Percentiles rank a stretch among this genome's conserved stretches.
Evolutionary conservation across 2,113 vertebrate genomes (phyloP).

Genomic region (Prolemur simus): DNA sequence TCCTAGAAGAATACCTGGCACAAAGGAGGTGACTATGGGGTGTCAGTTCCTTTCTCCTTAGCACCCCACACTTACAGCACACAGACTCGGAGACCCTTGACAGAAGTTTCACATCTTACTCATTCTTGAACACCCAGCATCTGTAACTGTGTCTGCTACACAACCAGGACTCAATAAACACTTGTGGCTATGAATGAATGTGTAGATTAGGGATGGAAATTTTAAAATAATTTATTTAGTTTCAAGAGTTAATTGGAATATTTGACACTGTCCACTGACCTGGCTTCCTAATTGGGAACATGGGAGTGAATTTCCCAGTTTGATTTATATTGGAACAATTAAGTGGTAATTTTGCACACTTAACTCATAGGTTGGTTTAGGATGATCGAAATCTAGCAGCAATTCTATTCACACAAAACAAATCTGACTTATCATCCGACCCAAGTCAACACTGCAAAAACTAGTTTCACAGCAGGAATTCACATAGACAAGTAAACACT

Average conservation of each 20-base stretch:
- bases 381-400: constrained; percentile 31
- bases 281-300: constrained; percentile 14
- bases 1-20: neutral
- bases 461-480: constrained; percentile 45
- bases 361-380: constrained; percentile 32
- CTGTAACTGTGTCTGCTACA: neutral
- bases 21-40: neutral
- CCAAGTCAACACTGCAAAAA: neutral
- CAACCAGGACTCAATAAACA: neutral
- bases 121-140: neutral
- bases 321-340: constrained; percentile 28
- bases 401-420: constrained; percentile 57
- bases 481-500: constrained; percentile 55
- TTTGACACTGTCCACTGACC: neutral
- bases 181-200: neutral
- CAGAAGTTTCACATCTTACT: neutral
- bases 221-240: neutral
- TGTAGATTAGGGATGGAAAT: neutral
- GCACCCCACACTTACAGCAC: rapidly evolving
- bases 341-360: constrained; percentile 49
- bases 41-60: neutral
- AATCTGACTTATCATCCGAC: constrained; percentile 54
- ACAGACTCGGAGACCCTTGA: neutral
- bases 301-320: neutral
- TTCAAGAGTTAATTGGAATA: neutral